Conservation (phyloP, 2,888 invertebrate genomes). For the Agonopterix arenella region DNA sequence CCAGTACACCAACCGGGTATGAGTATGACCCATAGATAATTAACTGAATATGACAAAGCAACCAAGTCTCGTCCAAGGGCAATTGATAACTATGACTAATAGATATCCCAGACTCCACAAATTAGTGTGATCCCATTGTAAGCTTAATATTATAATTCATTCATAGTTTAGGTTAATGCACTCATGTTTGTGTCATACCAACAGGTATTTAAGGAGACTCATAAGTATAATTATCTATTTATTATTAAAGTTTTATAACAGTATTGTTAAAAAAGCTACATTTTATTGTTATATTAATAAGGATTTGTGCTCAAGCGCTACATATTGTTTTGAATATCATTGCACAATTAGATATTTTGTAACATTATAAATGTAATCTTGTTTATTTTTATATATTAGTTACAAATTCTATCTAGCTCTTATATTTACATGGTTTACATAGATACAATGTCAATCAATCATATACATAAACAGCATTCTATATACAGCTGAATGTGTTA, state of each 20-base stretch:
- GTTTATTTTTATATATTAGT: conserved; percentile 1
- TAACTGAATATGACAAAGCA: no score
- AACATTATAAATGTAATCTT: conserved; percentile 4
- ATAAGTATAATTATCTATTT: conserved; percentile 13
- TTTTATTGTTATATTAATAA: neutral
- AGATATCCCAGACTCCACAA: no score
- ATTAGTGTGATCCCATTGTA: no score
- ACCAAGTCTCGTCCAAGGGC: no score
- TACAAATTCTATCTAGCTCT: conserved; percentile 14
- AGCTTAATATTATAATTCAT: no score
- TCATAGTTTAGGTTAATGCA: no score
- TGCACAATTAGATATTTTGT: conserved; percentile 14
- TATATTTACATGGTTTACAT: conserved; percentile 49
- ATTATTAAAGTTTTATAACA: conserved; percentile 39
- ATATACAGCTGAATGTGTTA: conserved; percentile 37
- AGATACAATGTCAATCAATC: conserved; percentile 24
- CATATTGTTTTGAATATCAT: conserved; percentile 13
- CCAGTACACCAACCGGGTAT: no score
- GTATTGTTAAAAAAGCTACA: conserved; percentile 43
- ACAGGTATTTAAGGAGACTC: neutral
- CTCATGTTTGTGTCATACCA: neutral
- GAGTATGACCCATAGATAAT: no score
- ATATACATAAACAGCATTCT: conserved; percentile 30
- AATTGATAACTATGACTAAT: no score
- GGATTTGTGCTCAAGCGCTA: conserved; percentile 44